A percentile compares a stretch with the other conserved stretches of the same genome.
These are phyloP conservation scores for Stenurella melanura DNA, from an alignment of 2,888 invertebrate genomes.

Conservation along the genomic window DNA sequence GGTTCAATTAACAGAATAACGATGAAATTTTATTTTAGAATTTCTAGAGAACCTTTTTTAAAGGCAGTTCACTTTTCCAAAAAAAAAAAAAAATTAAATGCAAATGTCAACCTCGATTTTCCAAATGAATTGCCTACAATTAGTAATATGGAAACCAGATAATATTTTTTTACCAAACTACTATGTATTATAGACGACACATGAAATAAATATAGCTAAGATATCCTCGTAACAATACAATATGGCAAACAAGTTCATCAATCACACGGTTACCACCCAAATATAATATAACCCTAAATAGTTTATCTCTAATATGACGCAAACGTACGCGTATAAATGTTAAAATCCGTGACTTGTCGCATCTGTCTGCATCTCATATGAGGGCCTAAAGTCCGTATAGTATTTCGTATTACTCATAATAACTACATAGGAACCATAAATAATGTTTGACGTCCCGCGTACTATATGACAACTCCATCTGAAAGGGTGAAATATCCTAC, in stretches of 20 bases:
- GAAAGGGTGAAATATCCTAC: conserved; percentile 65
- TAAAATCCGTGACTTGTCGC: conserved; percentile 65
- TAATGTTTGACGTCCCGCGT: conserved; percentile 60
- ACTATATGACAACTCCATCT: conserved; percentile 67
- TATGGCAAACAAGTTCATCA: conserved; percentile 54
- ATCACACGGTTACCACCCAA: conserved; percentile 54
- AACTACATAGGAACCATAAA: conserved; percentile 61
- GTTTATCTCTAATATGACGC: conserved; percentile 63
- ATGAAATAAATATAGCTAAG: conserved; percentile 12
- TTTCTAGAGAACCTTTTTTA: too few relatives aligned
- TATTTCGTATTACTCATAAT: conserved; percentile 59
- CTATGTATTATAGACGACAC: not conserved
- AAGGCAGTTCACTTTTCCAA: too few relatives aligned
- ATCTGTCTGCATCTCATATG: conserved; percentile 58
- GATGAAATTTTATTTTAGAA: too few relatives aligned
- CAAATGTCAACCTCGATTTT: too few relatives aligned
- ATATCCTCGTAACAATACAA: conserved; percentile 39
- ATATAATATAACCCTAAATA: conserved; percentile 57
- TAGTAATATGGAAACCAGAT: too few relatives aligned
- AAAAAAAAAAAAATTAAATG: too few relatives aligned
- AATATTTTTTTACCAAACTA: not conserved
- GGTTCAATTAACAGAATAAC: too few relatives aligned
- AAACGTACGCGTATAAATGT: conserved; percentile 51
- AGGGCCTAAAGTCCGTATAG: conserved; percentile 32
- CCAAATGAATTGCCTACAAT: too few relatives aligned